A percentile compares a stretch with the other conserved stretches of the same genome.
These are phyloP conservation scores for Gymnogyps californianus DNA, from an alignment of 2,113 vertebrate species.

Conservation along the genomic window DNA sequence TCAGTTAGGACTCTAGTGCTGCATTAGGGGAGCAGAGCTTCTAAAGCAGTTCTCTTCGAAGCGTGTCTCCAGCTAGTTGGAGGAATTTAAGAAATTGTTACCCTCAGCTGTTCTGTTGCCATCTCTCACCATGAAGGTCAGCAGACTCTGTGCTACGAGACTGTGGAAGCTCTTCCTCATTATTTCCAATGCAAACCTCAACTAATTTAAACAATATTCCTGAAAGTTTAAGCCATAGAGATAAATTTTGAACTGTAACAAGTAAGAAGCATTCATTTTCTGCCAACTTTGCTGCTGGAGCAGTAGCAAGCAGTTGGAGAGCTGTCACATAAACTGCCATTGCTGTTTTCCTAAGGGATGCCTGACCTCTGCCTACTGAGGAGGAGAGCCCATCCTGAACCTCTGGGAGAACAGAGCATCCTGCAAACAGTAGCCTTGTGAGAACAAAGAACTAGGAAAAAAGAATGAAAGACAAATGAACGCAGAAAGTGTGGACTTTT, in stretches of 20 bases:
- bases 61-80: neutral
- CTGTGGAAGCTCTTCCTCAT: neutral
- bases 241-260: neutral
- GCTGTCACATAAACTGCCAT: neutral
- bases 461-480: neutral
- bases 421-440: neutral
- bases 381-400: neutral
- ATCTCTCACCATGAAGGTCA: neutral
- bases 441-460: neutral
- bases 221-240: neutral
- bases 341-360: neutral
- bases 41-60: neutral
- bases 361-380: neutral
- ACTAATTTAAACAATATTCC: neutral
- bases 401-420: neutral
- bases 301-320: neutral
- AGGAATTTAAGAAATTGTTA: neutral
- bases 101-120: neutral
- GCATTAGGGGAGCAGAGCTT: neutral
- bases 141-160: neutral
- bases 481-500: neutral
- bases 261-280: neutral
- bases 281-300: neutral
- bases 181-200: neutral
- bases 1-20: neutral